Evolutionary conservation across 1,140 invertebrate genomes (phyloP).

Genomic region (Lepidurus apus): DNA sequence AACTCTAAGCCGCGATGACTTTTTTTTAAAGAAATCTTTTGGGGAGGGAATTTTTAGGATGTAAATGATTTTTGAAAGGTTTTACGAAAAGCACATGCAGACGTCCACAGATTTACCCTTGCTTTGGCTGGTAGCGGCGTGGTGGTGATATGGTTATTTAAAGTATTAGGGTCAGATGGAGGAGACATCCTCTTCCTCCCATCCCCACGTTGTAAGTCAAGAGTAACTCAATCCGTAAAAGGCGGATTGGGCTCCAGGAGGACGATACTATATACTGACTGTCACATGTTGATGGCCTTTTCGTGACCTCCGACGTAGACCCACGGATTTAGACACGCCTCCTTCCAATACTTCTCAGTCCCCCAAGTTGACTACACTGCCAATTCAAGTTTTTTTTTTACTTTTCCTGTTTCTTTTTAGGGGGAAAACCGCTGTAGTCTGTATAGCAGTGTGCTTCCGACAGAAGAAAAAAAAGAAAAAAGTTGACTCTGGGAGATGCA

Average conservation of each 20-base stretch:
- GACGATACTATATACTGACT: slow-evolving; percentile 10
- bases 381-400: not conserved
- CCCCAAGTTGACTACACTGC: not conserved
- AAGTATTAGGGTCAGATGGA: slow-evolving; percentile 21
- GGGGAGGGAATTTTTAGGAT: not conserved
- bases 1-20: not conserved
- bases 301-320: slow-evolving; percentile 16
- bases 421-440: too few relatives aligned
- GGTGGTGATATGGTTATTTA: slow-evolving; percentile 13
- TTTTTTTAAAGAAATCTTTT: not conserved
- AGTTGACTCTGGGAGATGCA: not conserved
- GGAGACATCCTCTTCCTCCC: slow-evolving; percentile 17
- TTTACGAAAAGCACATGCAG: not conserved
- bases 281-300: slow-evolving; percentile 21
- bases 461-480: not conserved
- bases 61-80: not conserved
- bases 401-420: too few relatives aligned
- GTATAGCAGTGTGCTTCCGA: not conserved
- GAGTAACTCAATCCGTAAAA: slow-evolving; percentile 22
- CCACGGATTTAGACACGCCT: not conserved
- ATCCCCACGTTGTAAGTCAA: not conserved
- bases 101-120: not conserved
- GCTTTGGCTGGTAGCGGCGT: not conserved
- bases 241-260: not conserved
- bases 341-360: not conserved